Conservation (phyloP, 1,140 invertebrate species). For the Acromyrmex echinatior region DNA sequence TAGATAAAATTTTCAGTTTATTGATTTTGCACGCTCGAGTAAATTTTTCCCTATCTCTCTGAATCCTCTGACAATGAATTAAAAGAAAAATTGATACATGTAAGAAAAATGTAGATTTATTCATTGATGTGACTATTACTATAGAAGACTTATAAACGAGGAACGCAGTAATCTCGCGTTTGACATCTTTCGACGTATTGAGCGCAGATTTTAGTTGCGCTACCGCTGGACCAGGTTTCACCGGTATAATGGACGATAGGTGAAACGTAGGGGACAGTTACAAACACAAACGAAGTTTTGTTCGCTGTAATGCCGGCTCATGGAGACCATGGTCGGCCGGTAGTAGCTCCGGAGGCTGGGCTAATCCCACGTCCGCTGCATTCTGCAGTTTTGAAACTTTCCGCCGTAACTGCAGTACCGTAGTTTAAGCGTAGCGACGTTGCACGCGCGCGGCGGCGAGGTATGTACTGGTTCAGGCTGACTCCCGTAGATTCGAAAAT, state of each 20-base stretch:
- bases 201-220: conserved; percentile 21
- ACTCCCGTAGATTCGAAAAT: conserved; percentile 60
- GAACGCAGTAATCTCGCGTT: conserved; percentile 12
- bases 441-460: conserved; percentile 1
- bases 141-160: background rate
- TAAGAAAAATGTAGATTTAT: background rate
- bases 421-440: conserved; percentile 79
- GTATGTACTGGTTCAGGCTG: conserved; percentile 3
- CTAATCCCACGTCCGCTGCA: conserved; percentile 83
- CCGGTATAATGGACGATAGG: conserved; percentile 64
- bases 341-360: conserved; percentile 65
- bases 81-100: background rate
- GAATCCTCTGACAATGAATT: background rate
- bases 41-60: background rate
- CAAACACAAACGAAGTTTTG: conserved; percentile 77
- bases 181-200: conserved; percentile 27
- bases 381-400: conserved; percentile 86
- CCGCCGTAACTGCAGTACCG: conserved; percentile 75
- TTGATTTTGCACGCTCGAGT: background rate
- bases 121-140: background rate
- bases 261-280: conserved; percentile 74
- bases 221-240: conserved; percentile 6
- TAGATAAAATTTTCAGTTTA: background rate
- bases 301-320: conserved; percentile 60
- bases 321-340: conserved; percentile 51